Conservation (phyloP, 2,797 vertebrate species). For the Aphelocoma californica region DNA sequence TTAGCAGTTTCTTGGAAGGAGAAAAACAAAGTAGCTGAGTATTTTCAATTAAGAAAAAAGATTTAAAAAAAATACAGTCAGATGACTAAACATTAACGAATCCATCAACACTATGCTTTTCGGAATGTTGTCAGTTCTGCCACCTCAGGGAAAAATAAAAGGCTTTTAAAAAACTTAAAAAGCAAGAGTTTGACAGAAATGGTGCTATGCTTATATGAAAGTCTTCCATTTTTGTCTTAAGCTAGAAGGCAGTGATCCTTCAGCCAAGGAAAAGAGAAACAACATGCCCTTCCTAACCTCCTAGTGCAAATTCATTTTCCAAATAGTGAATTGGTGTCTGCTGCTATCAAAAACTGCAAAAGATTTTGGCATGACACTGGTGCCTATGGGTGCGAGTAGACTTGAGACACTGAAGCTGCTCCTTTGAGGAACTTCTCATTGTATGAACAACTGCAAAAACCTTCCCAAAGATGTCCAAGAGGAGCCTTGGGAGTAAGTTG, state of each 20-base stretch:
- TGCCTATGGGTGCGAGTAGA: background rate
- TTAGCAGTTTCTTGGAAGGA: constrained; percentile 20
- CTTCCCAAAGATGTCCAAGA: background rate
- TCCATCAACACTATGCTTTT: background rate
- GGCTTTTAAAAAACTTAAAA: background rate
- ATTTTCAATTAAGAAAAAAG: background rate
- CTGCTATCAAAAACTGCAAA: background rate
- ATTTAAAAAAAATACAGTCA: background rate
- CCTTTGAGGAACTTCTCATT: background rate
- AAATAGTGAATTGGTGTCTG: background rate
- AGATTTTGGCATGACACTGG: background rate
- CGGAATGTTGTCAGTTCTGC: background rate
- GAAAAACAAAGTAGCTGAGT: background rate
- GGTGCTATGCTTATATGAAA: background rate
- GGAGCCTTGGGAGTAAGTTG: background rate
- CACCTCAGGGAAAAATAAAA: background rate
- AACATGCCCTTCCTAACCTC: background rate
- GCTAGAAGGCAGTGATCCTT: background rate
- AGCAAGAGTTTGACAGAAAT: background rate
- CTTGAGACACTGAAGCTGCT: background rate
- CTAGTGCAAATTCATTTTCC: background rate
- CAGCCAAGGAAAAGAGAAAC: background rate
- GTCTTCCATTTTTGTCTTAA: background rate
- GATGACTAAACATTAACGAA: constrained; percentile 11
- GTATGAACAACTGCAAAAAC: background rate